Base-by-base conservation (phyloP, 2,113 vertebrate genomes). In the Dissostichus mawsoni region DNA sequence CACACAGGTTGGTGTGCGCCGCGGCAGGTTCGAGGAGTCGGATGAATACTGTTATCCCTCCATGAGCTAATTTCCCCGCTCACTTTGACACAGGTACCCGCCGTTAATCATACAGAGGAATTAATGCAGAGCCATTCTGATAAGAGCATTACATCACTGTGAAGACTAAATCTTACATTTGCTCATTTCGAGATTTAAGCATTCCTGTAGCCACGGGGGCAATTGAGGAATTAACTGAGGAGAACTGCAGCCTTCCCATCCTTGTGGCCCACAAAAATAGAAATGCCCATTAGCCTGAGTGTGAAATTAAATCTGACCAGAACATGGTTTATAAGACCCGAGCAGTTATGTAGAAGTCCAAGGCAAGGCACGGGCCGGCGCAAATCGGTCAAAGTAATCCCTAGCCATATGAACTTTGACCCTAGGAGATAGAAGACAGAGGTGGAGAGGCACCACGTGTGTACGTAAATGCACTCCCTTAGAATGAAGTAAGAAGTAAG, bases 101-200 rank as follows among this genome's bases (percentile, higher is more conserved):
- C 67, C 18, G 56, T 79, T 87, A 88, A 89, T 84, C 70, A 77
- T 76, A 64, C 76, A 59, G 52, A 71, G 80, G 44, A 90, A 90
- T 90, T 72, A 90, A 88, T 57, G 75, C 74, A 70, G 59, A 78
- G 76, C 68, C n/a, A 44, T 79, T 91, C 67, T 59, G 89, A 92
- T 87, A 85, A 86, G 72, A 87, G 65, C 73, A 83, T 89, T 86
- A 87, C 76, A 87, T 78, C 84, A 76, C 72, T 47, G 81, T 59
- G 78, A 79, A 87, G 74, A 65, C 73, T 92, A 83, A 80, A 87
- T 92, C 90, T 83, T 82, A 87, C 80, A 83, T 25, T 47, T 84
- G 81, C 83, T 92, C 73, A 87, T 92, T 94, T 89, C 80, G 80
- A 77, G 80, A 90, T 88, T 92, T 77, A 56, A 82, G 81, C 66